phyloP scores from a whole-genome alignment of 2,888 invertebrate genomes.

The Lymantria dispar region DNA sequence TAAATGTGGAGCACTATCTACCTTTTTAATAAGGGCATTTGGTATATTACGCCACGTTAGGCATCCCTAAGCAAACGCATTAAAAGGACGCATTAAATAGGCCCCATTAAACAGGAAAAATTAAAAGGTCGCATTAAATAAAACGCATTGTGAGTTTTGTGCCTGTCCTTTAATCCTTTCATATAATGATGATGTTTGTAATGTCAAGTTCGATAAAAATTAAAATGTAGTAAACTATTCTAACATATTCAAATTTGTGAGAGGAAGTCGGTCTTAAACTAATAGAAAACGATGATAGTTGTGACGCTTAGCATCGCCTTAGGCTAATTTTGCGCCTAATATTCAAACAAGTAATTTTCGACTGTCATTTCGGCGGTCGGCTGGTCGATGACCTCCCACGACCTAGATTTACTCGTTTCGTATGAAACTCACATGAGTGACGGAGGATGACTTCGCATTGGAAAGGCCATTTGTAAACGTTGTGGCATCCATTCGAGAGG shows the following conservation, averaged over 20 bases:
- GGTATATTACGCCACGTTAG: no score
- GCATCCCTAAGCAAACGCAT: no score
- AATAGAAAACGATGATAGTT: slow-evolving; percentile 8
- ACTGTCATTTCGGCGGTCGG: slow-evolving; percentile 8
- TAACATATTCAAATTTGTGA: not conserved
- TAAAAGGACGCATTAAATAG: no score
- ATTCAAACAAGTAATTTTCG: slow-evolving; percentile 12
- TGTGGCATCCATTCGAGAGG: not conserved
- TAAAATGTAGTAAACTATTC: slow-evolving; percentile 1
- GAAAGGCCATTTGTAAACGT: slow-evolving; percentile 9
- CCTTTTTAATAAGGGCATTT: no score
- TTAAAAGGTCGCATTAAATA: no score
- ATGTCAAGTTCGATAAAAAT: not conserved
- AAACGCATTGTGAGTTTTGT: no score
- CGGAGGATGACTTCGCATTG: slow-evolving; percentile 5
- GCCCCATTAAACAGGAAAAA: no score
- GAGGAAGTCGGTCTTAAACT: not conserved
- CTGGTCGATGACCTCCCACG: slow-evolving; percentile 12
- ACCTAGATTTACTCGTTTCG: slow-evolving; percentile 11
- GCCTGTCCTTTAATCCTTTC: no score
- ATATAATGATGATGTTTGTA: not conserved
- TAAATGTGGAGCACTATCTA: no score
- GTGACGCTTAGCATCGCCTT: slow-evolving; percentile 1
- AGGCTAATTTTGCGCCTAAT: slow-evolving; percentile 3
- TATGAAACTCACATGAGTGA: slow-evolving; percentile 14